Percentiles rank a stretch among this genome's conserved stretches.
Conservation (phyloP, 2,113 vertebrate species). For the Ibidorhyncha struthersii region DNA sequence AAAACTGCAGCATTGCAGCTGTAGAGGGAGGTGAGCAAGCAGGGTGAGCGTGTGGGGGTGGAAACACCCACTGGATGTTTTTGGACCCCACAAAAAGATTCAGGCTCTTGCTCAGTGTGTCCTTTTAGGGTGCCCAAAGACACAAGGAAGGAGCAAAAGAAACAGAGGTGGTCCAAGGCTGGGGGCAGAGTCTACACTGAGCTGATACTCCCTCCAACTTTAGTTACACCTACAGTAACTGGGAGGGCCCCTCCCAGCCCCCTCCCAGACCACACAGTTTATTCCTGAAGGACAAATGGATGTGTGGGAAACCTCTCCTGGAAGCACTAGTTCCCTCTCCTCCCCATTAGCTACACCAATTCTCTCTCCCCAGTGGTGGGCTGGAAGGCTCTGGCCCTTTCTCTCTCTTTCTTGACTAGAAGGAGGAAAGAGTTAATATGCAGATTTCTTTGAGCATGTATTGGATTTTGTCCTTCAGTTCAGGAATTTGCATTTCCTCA, state of each 20-base stretch:
- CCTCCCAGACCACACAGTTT: neutral
- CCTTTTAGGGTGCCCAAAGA: neutral
- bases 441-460: rapidly evolving
- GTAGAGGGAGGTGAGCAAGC: neutral
- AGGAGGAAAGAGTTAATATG: neutral
- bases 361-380: rapidly evolving
- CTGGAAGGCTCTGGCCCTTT: neutral
- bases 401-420: neutral
- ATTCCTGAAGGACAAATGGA: neutral
- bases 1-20: neutral
- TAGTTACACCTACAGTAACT: neutral
- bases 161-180: neutral
- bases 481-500: neutral
- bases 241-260: neutral
- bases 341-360: neutral
- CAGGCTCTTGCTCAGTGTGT: neutral
- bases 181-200: rapidly evolving
- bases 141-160: neutral
- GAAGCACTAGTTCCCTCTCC: neutral
- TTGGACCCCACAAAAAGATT: neutral
- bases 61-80: neutral
- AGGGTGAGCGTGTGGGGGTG: neutral
- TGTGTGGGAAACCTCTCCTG: neutral
- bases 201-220: neutral
- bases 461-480: neutral